Base-by-base conservation (phyloP, 2,888 invertebrate genomes). In the Euzophera pinguis region DNA sequence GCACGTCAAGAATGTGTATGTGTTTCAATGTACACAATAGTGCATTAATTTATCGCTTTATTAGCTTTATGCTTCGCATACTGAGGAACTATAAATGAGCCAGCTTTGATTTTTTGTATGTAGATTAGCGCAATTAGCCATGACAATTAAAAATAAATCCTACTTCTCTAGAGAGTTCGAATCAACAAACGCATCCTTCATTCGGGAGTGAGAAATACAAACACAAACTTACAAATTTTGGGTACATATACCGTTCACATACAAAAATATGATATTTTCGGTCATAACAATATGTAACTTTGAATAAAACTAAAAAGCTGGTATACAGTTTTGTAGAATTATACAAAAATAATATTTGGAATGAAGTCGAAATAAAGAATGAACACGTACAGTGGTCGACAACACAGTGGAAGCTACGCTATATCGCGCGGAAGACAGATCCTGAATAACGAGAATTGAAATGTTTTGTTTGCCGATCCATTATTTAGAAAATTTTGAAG, bases 401-500 rank as follows among this genome's bases (percentile, higher is more conserved):
- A 2, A 47, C 16, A 47, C 12, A 29, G 16, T 29, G 49, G 29
- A 50, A 50, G 49, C 49, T 50, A 50, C 39, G 49, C 49, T 32
- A 16, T 14, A 50, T 9, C 22, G 38, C 39, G 7, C 10, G n/a
- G 27, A 29, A n/a, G 12, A 12, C 29, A 9, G 39, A 41, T 39
- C 39, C 39, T 32, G 13, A 39, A 32, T 32, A 41, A 41, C n/a
- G 13, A 32, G 49, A 50, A 32, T 50, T 39, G 32, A 50, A 1
- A 14, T 45, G 16, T 16, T 32, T 45, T 29, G 3, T 32, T 13
- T 7, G 34, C 34, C 1, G 34, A 4, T 34, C 3, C 8, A 34
- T 34, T 8, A 5, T 22, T 22, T 22, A 22, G n/a, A n/a, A n/a
- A 22, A 22, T 22, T 32, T 6, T 4, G 8, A 32, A 32, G 8